Percentiles rank a stretch among this genome's conserved stretches.
phyloP scores from a whole-genome alignment of 2,113 vertebrate species.

The Neomonachus schauinslandi region DNA sequence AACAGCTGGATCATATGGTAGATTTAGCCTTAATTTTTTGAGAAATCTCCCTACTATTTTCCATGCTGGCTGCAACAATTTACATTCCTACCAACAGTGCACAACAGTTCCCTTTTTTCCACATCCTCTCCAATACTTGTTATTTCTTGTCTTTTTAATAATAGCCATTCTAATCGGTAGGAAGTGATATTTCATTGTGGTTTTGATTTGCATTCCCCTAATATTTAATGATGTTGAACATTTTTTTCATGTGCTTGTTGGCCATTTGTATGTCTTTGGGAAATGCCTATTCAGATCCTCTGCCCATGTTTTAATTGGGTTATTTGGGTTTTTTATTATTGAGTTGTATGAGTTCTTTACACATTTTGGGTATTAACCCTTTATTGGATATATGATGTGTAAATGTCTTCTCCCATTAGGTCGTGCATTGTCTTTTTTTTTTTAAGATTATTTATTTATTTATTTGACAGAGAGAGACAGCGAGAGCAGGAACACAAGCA shows the following conservation, averaged over 20 bases:
- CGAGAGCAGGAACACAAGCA: too few relatives aligned
- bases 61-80: not conserved
- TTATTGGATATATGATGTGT: not conserved
- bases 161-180: not conserved
- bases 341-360: not conserved
- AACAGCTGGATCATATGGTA: not conserved
- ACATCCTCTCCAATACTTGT: not conserved
- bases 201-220: not conserved
- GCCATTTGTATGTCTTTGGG: not conserved
- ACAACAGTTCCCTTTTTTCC: not conserved
- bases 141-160: not conserved
- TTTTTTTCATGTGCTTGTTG: not conserved
- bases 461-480: too few relatives aligned
- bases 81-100: not conserved
- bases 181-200: not conserved
- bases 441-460: too few relatives aligned
- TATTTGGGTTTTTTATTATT: not conserved
- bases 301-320: not conserved
- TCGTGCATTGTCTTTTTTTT: not conserved
- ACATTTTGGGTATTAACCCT: not conserved
- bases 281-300: not conserved
- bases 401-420: not conserved
- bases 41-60: not conserved
- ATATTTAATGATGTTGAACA: not conserved
- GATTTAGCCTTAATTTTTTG: not conserved